Conservation (phyloP, 2,888 invertebrate species). For the Terebella lapidaria region DNA sequence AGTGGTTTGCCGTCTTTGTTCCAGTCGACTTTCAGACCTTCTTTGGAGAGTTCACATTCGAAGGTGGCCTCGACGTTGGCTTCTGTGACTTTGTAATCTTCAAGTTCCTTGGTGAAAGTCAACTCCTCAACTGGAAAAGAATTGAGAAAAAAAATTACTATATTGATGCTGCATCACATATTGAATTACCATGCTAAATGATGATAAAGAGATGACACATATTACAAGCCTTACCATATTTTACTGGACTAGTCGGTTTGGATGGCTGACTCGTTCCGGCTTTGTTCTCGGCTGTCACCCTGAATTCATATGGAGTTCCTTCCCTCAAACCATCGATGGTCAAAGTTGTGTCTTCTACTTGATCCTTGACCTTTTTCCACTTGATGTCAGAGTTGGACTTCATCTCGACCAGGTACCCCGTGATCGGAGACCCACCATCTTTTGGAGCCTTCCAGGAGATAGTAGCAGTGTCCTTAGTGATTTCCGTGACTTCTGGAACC, state of each 20-base stretch:
- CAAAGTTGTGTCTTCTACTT: conserved; percentile 18
- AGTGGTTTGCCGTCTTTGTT: conserved; percentile 3
- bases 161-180: background rate
- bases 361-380: conserved; percentile 41
- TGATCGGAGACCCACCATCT: conserved; percentile 49
- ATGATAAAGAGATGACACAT: no score
- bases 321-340: conserved; percentile 45
- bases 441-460: conserved; percentile 47
- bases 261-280: conserved; percentile 72
- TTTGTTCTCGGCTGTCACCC: conserved; percentile 82
- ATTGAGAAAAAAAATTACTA: background rate
- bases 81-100: conserved; percentile 38
- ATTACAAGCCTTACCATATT: conserved; percentile 20
- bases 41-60: conserved; percentile 75
- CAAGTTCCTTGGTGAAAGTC: conserved; percentile 37
- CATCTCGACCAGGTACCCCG: conserved; percentile 47
- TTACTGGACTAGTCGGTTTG: conserved; percentile 27
- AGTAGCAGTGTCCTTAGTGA: conserved; percentile 42
- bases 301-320: conserved; percentile 82
- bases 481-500: conserved; percentile 41
- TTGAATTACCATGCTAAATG: no score
- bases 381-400: conserved; percentile 31
- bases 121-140: conserved; percentile 39
- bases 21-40: conserved; percentile 75
- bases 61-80: conserved; percentile 52